phyloP scores from a whole-genome alignment of 2,113 vertebrate species.

The Barnardius zonarius region DNA sequence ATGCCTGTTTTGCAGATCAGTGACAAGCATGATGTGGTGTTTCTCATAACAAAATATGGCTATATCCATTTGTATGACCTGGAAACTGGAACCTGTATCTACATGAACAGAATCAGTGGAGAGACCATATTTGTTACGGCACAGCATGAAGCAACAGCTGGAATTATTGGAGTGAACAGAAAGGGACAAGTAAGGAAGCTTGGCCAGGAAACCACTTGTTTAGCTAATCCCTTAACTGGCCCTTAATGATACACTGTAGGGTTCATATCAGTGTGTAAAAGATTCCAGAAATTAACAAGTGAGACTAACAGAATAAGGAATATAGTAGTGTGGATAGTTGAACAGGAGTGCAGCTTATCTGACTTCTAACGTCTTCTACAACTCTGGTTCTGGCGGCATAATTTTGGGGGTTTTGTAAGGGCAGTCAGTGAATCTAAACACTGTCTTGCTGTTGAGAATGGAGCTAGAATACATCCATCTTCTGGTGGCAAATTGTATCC shows the following conservation, averaged over 20 bases:
- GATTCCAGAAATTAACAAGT: neutral
- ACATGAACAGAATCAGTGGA: conserved; percentile 98
- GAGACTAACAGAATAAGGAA: neutral
- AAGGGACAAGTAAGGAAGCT: conserved; percentile 91
- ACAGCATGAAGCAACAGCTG: conserved; percentile 95
- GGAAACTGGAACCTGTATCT: conserved; percentile 98
- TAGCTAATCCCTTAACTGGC: neutral
- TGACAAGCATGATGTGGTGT: conserved; percentile 94
- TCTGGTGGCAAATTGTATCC: neutral
- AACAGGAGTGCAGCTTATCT: neutral
- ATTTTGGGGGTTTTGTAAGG: neutral
- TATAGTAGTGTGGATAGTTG: neutral
- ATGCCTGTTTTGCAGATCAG: conserved; percentile 83
- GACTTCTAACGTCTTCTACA: neutral
- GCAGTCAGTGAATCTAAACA: neutral
- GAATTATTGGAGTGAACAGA: conserved; percentile 98
- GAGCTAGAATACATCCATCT: neutral
- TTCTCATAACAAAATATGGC: conserved; percentile 96
- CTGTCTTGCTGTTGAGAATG: neutral
- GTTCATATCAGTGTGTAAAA: neutral
- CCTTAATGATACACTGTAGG: neutral
- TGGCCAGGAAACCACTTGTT: neutral
- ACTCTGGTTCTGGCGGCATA: neutral
- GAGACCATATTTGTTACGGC: conserved; percentile 99
- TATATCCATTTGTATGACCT: conserved; percentile 98